These are phyloP conservation scores for Murina feae DNA, from an alignment of 2,113 vertebrate species.

Conservation along the genomic window DNA sequence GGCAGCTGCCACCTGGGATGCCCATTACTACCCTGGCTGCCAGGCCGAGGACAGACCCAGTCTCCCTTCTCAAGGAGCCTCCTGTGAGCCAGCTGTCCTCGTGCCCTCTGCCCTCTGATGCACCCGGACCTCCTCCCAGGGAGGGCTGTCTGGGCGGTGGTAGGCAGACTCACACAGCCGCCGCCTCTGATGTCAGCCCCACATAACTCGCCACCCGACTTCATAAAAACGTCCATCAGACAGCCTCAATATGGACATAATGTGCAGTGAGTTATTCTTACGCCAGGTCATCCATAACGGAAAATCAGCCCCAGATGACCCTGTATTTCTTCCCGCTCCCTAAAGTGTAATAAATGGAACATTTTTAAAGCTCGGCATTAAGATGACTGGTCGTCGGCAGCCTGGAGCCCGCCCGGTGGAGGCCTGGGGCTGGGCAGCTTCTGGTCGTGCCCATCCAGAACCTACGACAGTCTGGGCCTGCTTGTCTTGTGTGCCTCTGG, in stretches of 20 bases:
- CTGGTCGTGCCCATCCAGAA: neutral
- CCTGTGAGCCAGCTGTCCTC: neutral
- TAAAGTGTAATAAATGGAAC: conserved; percentile 31
- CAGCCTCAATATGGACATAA: neutral
- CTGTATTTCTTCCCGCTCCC: conserved; percentile 37
- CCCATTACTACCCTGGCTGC: neutral
- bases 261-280: neutral
- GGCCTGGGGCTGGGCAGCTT: no score
- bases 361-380: neutral
- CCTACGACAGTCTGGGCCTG: neutral
- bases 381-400: neutral
- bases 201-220: neutral
- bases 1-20: neutral
- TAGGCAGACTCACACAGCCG: rapidly evolving
- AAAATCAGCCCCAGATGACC: neutral
- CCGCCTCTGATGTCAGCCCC: neutral
- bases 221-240: conserved; percentile 27
- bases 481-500: neutral
- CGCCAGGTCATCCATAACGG: neutral
- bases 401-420: neutral
- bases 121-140: rapidly evolving
- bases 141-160: neutral
- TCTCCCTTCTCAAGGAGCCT: rapidly evolving
- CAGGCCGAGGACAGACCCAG: rapidly evolving
- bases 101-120: neutral